Evolutionary conservation across 2,888 invertebrate species (phyloP).

Genomic region (Tenthredo distinguenda): DNA sequence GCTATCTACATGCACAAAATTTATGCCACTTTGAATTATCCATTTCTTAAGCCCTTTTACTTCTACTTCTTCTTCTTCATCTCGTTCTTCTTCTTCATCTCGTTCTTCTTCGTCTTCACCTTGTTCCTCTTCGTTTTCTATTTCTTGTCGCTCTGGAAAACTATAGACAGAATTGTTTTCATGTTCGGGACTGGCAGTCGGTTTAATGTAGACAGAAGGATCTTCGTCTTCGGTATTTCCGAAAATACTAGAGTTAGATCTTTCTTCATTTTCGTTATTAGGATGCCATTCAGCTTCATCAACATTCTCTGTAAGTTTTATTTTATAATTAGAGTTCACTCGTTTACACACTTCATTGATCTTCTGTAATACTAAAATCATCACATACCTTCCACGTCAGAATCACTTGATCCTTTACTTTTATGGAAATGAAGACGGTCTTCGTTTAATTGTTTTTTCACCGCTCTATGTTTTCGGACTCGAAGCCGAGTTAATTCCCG

Average conservation of each 20-base stretch:
- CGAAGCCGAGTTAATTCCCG: conserved; percentile 14
- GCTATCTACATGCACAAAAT: conserved; percentile 47
- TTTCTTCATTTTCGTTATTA: conserved; percentile 2
- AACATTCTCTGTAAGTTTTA: conserved; percentile 3
- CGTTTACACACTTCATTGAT: not conserved
- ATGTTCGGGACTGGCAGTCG: not conserved
- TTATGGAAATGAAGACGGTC: not conserved
- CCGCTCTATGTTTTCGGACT: conserved; percentile 5
- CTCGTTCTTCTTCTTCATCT: too few relatives aligned
- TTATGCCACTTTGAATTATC: conserved; percentile 52
- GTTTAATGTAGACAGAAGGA: not conserved
- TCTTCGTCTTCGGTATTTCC: not conserved
- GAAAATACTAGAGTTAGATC: not conserved
- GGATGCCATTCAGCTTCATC: not conserved
- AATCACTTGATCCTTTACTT: not conserved
- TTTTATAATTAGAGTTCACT: not conserved
- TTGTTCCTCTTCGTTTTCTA: not conserved
- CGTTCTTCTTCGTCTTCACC: not conserved
- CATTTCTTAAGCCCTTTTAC: conserved; percentile 44
- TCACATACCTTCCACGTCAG: conserved; percentile 14
- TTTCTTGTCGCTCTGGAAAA: not conserved
- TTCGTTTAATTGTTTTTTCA: not conserved
- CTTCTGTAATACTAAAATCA: not conserved
- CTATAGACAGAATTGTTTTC: not conserved
- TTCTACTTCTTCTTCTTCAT: not conserved